phyloP scores from a whole-genome alignment of 2,113 vertebrate genomes.

The Sinocyclocheilus anshuiensis region DNA sequence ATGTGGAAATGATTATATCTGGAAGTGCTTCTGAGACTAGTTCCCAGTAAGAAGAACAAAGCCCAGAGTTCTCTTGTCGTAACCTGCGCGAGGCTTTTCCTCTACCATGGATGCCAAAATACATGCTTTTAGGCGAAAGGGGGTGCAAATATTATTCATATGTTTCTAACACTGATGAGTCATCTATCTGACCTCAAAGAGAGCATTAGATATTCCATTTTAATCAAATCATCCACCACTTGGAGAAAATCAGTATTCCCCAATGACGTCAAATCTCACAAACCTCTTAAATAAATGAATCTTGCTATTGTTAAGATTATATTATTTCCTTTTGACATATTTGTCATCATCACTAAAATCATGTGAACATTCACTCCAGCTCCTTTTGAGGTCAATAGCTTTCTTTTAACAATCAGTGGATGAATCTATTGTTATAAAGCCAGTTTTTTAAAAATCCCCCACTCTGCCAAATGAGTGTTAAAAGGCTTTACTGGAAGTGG shows the following conservation, averaged over 20 bases:
- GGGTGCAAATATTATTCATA: slow-evolving; percentile 3
- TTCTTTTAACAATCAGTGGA: slow-evolving; percentile 25
- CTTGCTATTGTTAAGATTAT: slow-evolving; percentile 19
- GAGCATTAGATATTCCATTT: slow-evolving; percentile 24
- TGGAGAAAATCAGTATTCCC: slow-evolving; percentile 12
- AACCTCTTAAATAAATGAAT: slow-evolving; percentile 25
- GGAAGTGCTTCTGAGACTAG: slow-evolving; percentile 42
- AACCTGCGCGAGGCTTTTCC: slow-evolving; percentile 29
- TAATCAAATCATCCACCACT: slow-evolving; percentile 24
- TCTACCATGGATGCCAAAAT: neutral
- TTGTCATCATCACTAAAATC: slow-evolving; percentile 8
- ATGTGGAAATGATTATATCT: slow-evolving; percentile 52
- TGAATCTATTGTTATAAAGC: slow-evolving; percentile 23
- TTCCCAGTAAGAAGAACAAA: slow-evolving; percentile 30
- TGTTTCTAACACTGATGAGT: slow-evolving; percentile 34
- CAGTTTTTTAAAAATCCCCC: neutral
- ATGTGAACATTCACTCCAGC: slow-evolving; percentile 2
- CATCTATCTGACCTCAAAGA: slow-evolving; percentile 25
- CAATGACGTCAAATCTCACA: neutral
- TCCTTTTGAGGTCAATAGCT: slow-evolving; percentile 12
- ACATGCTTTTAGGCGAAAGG: slow-evolving; percentile 14
- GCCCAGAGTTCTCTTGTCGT: slow-evolving; percentile 22
- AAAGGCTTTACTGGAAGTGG: slow-evolving; percentile 39
- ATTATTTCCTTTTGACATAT: slow-evolving; percentile 11
- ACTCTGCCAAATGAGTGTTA: slow-evolving; percentile 6